Evolutionary conservation across 2,113 vertebrate species (phyloP).

Genomic region (Thalassarche chlororhynchos): DNA sequence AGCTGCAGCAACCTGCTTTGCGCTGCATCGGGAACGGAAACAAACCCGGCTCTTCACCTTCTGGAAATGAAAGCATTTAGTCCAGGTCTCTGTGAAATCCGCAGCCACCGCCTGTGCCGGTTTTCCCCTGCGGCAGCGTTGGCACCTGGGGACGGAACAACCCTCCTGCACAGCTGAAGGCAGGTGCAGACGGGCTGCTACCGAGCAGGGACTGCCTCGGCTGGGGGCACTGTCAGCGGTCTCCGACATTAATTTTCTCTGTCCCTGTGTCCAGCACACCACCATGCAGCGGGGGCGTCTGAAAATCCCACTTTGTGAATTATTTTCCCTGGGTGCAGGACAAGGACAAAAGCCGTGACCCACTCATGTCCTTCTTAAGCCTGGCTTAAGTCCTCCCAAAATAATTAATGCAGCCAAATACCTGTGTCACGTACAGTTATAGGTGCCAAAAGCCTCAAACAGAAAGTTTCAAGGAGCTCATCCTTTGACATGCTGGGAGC

Average conservation of each 20-base stretch:
- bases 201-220: fast-evolving
- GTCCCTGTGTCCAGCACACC: not conserved
- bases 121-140: fast-evolving
- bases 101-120: not conserved
- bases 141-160: fast-evolving
- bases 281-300: not conserved
- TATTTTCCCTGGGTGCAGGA: not conserved
- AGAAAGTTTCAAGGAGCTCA: not conserved
- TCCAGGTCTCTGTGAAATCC: not conserved
- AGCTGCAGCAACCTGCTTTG: not conserved
- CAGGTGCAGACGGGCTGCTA: not conserved
- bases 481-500: not conserved
- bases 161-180: not conserved
- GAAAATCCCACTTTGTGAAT: not conserved
- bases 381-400: not conserved
- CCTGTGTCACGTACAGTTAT: not conserved
- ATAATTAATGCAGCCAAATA: not conserved
- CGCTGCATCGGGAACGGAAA: fast-evolving
- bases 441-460: slow-evolving; percentile 2
- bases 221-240: fast-evolving
- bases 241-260: not conserved
- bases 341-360: not conserved
- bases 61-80: not conserved
- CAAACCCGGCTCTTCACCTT: not conserved
- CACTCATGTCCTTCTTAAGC: not conserved